Base-by-base conservation (phyloP, 1,140 invertebrate genomes). In the Oppia nitens region DNA sequence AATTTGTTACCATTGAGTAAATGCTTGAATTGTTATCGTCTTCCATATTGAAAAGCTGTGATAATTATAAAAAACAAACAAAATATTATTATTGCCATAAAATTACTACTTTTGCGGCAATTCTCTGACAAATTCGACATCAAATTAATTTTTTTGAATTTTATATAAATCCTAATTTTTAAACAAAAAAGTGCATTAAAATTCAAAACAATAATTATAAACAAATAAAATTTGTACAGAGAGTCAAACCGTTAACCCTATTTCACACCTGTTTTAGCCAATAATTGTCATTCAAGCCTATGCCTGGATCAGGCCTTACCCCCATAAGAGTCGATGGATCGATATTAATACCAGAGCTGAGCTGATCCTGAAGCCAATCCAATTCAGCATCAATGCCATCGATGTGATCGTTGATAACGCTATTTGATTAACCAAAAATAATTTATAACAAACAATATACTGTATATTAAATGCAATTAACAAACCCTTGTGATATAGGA, bases 281-380 rank as follows among this genome's bases (percentile, higher is more conserved):
- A 9, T 12, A 53, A 29, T 21, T 25, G 6, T 53, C 25, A 21
- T 4, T 24, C 48, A 24, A 20, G 27, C 24, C 24, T 21, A 24
- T 9, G 21, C n/a, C 47, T n/a, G 17, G 21, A 3, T 17, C 6
- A 48, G 9, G 25, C 48, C 45, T 12, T 57, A 57, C 55, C 55
- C 55, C 55, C 17, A 51, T 14, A 11, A 57, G 23, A 23, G 55
- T 29, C n/a, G 23, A 26, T 49, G 47, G 21, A 27, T 57, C 55
- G n/a, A 57, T 48, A 26, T 50, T 57, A 17, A 57, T 29, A 2
- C n/a, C 20, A 2, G 23, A 27, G 26, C 20, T 47, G 4, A 66
- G 21, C 32, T 63, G 63, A 21, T 66, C 63, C 57, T 66, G 62
- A 26, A 65, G 49, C 57, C 52, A 60, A 27, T 64, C 60, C 21